Evolutionary conservation across 2,888 invertebrate genomes (phyloP).

Genomic region (Panopea generosa): DNA sequence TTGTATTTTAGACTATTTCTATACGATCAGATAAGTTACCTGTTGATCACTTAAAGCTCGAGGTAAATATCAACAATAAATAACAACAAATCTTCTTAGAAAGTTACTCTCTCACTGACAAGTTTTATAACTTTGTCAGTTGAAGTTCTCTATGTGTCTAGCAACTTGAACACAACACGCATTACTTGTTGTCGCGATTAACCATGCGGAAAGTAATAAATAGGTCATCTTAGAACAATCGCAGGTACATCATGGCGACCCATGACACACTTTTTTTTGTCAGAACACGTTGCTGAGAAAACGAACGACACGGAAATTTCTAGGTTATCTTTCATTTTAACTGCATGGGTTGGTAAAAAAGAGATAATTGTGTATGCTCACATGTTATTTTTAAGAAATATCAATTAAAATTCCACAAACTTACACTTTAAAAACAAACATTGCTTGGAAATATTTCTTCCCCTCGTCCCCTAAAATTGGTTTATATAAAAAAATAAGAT

Average conservation of each 20-base stretch:
- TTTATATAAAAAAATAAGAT: background rate
- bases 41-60: too few species aligned
- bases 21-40: too few species aligned
- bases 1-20: too few species aligned
- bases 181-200: too few species aligned
- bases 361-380: too few species aligned
- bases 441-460: slow-evolving; percentile 58
- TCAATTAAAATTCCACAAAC: slow-evolving; percentile 13
- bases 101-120: background rate
- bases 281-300: slow-evolving; percentile 55
- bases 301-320: slow-evolving; percentile 1
- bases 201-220: slow-evolving; percentile 5
- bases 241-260: slow-evolving; percentile 37
- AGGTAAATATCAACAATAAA: too few species aligned
- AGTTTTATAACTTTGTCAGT: too few species aligned
- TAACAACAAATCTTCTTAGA: too few species aligned
- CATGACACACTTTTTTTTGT: slow-evolving; percentile 38
- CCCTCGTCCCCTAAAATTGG: slow-evolving; percentile 15
- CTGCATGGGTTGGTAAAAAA: too few species aligned
- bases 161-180: too few species aligned
- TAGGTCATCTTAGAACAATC: slow-evolving; percentile 47
- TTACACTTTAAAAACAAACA: slow-evolving; percentile 44
- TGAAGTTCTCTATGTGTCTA: too few species aligned
- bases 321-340: background rate
- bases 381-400: too few species aligned